These are phyloP conservation scores for Zelostemma sp. DNA, from an alignment of 1,140 invertebrate species.

Conservation along the genomic window DNA sequence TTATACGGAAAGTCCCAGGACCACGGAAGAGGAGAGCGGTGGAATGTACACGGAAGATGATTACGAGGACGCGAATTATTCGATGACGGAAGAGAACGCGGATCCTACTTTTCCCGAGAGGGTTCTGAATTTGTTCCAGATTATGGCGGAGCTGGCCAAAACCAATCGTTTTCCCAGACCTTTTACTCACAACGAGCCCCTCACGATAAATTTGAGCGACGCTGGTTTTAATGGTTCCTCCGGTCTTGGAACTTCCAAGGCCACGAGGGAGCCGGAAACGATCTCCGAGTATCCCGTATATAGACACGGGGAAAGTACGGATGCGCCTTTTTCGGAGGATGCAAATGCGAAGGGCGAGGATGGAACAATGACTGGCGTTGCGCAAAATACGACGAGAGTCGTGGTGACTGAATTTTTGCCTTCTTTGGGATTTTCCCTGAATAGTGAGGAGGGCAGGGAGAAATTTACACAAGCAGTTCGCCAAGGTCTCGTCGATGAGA, in stretches of 20 bases:
- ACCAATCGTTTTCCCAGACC: conserved; percentile 54
- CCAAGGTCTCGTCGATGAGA: conserved; percentile 52
- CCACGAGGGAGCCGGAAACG: background rate
- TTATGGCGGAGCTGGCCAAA: conserved; percentile 54
- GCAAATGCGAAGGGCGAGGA: conserved; percentile 14
- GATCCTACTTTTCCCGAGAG: conserved; percentile 19
- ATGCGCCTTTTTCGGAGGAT: background rate
- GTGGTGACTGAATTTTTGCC: conserved; percentile 63
- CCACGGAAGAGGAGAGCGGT: conserved; percentile 3
- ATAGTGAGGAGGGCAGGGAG: conserved; percentile 54
- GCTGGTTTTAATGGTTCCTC: conserved; percentile 15
- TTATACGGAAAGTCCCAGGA: background rate
- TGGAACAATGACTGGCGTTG: background rate
- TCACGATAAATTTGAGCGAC: conserved; percentile 25
- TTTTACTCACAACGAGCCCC: conserved; percentile 41
- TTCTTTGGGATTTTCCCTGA: conserved; percentile 60
- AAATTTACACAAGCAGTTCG: conserved; percentile 60
- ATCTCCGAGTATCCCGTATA: conserved; percentile 21
- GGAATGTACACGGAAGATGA: conserved; percentile 6
- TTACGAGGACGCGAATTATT: conserved; percentile 13
- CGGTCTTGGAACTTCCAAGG: background rate
- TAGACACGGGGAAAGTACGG: conserved; percentile 14
- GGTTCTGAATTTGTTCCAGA: conserved; percentile 34
- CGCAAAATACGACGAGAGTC: conserved; percentile 23
- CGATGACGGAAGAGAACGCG: conserved; percentile 9